A percentile compares a stretch with the other conserved stretches of the same genome.
phyloP scores from a whole-genome alignment of 92 coral and sea anemone species.

The Phenganax stokvisi region DNA sequence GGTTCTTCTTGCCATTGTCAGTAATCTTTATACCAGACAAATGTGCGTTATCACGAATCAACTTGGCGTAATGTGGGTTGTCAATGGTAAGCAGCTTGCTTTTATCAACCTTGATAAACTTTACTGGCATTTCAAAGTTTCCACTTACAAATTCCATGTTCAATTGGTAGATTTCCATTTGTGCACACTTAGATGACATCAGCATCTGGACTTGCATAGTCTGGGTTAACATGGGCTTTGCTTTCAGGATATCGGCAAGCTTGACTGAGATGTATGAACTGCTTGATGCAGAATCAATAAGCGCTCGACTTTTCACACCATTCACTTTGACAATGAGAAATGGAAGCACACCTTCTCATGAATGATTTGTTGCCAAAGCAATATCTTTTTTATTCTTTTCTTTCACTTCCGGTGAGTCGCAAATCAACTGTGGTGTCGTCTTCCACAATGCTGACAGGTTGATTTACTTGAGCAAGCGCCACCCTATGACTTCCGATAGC shows the following conservation, averaged over 20 bases:
- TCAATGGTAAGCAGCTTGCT: background rate
- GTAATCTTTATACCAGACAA: background rate
- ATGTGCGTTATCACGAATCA: background rate
- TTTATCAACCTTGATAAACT: slow-evolving; percentile 34
- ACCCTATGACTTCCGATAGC: slow-evolving; percentile 6
- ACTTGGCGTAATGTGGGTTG: slow-evolving; percentile 7
- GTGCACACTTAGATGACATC: slow-evolving; percentile 40
- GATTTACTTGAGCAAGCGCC: slow-evolving; percentile 35
- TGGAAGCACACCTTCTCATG: slow-evolving; percentile 41
- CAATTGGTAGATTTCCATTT: slow-evolving; percentile 40
- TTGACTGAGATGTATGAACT: slow-evolving; percentile 51
- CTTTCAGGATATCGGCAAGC: slow-evolving; percentile 45
- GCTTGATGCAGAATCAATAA: slow-evolving; percentile 50
- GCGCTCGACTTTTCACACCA: slow-evolving; percentile 43
- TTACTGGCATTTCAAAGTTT: slow-evolving; percentile 1
- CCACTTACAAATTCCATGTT: slow-evolving; percentile 11
- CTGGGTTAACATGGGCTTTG: slow-evolving; percentile 35
- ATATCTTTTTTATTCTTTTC: slow-evolving; percentile 19
- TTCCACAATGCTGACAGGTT: slow-evolving; percentile 32
- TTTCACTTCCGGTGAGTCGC: slow-evolving; percentile 11
- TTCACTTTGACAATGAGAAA: slow-evolving; percentile 41
- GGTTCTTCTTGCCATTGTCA: slow-evolving; percentile 10
- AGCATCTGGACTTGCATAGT: slow-evolving; percentile 51
- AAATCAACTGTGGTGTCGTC: slow-evolving; percentile 39
- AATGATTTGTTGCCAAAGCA: slow-evolving; percentile 29